phyloP scores from a whole-genome alignment of 2,888 invertebrate genomes.

The Drosophila birchii region DNA sequence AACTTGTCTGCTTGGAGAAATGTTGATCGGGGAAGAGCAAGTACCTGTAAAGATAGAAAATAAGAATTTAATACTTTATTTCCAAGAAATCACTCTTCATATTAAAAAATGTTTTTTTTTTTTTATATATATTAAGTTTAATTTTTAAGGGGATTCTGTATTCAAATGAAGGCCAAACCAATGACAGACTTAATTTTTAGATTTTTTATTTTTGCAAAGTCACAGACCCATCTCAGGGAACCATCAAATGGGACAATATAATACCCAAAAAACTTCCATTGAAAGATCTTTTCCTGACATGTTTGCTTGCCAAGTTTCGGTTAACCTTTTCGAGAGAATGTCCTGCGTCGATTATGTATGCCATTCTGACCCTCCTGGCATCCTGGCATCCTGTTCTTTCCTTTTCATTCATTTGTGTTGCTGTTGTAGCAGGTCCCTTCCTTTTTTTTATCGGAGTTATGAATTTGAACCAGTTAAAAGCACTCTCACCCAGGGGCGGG shows the following conservation, averaged over 20 bases:
- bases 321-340: background rate
- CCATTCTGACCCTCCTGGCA: background rate
- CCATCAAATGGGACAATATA: background rate
- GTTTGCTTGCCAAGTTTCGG: background rate
- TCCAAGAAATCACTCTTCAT: background rate
- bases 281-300: background rate
- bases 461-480: constrained; percentile 49
- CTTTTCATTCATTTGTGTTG: background rate
- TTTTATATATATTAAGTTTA: background rate
- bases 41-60: background rate
- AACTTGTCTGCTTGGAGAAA: background rate
- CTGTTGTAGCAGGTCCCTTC: background rate
- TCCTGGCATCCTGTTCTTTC: background rate
- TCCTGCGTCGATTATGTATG: background rate
- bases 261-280: background rate
- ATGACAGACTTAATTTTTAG: too few species aligned
- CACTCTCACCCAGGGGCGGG: constrained; percentile 1
- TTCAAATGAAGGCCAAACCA: background rate
- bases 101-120: rapidly evolving
- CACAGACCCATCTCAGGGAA: background rate
- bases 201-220: too few species aligned
- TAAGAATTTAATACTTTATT: too few species aligned
- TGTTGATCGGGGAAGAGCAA: background rate
- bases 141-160: background rate
- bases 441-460: constrained; percentile 41